These are phyloP conservation scores for Manacus vitellinus DNA, from an alignment of 2,113 vertebrate genomes.

Conservation along the genomic window DNA sequence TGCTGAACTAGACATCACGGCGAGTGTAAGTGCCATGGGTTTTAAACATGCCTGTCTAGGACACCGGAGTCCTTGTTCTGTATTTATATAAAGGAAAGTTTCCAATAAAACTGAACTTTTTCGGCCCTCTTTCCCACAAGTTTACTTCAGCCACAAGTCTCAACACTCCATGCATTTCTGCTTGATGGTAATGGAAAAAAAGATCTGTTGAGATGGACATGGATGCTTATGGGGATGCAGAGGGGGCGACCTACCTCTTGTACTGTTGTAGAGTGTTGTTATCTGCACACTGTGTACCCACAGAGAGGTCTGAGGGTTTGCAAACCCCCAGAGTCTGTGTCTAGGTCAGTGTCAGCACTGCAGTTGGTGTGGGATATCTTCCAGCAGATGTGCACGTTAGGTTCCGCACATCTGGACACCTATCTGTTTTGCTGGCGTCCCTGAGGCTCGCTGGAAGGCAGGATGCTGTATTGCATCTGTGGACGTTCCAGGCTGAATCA, in stretches of 20 bases:
- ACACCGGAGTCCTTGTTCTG: not conserved
- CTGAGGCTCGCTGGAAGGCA: not conserved
- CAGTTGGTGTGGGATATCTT: not conserved
- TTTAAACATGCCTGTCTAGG: not conserved
- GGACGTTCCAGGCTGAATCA: not conserved
- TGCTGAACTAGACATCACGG: not conserved
- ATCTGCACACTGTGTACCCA: not conserved
- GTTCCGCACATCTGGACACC: not conserved
- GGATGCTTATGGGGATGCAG: not conserved
- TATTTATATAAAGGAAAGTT: not conserved
- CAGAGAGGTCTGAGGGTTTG: not conserved
- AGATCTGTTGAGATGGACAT: not conserved
- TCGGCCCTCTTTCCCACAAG: not conserved
- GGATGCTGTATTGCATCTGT: not conserved
- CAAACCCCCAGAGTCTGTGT: not conserved
- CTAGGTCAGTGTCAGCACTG: not conserved
- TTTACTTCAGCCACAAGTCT: not conserved
- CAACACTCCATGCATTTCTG: not conserved
- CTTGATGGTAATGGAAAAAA: not conserved
- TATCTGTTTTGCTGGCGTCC: not conserved
- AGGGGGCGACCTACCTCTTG: fast-evolving
- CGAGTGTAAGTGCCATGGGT: not conserved
- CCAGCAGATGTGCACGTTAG: not conserved
- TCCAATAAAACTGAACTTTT: not conserved
- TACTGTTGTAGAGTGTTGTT: not conserved